Evolutionary conservation across 2,113 vertebrate species (phyloP).

Genomic region (Sitta europaea): DNA sequence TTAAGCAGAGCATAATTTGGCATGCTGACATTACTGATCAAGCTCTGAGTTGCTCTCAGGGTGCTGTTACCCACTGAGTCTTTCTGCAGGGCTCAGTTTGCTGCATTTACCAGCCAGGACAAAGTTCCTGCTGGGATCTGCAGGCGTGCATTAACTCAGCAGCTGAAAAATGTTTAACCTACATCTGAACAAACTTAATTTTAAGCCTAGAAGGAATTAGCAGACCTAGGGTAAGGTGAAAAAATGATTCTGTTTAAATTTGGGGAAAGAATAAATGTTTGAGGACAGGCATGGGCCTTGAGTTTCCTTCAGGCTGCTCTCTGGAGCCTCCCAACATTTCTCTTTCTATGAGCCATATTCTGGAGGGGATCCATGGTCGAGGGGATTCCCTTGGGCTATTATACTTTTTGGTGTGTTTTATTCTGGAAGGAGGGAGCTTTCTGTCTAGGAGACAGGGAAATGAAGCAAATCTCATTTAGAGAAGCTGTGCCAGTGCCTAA

Average conservation of each 20-base stretch:
- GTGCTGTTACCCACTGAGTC: neutral
- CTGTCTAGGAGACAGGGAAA: conserved; percentile 7
- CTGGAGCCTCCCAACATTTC: neutral
- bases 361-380: rapidly evolving
- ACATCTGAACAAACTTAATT: neutral
- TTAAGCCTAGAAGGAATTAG: neutral
- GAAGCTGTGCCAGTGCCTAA: neutral
- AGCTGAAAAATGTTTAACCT: neutral
- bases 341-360: neutral
- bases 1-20: neutral
- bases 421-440: neutral
- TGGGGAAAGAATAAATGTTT: neutral
- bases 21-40: neutral
- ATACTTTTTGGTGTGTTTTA: neutral
- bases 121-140: neutral
- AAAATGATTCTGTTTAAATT: neutral
- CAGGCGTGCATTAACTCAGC: neutral
- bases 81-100: neutral
- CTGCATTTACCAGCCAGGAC: neutral
- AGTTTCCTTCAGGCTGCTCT: neutral
- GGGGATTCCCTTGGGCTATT: neutral
- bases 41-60: neutral
- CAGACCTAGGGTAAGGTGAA: neutral
- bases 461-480: conserved; percentile 7
- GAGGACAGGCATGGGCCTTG: neutral